Conservation (phyloP, 2,113 vertebrate species). For the Pseudopipra pipra region DNA sequence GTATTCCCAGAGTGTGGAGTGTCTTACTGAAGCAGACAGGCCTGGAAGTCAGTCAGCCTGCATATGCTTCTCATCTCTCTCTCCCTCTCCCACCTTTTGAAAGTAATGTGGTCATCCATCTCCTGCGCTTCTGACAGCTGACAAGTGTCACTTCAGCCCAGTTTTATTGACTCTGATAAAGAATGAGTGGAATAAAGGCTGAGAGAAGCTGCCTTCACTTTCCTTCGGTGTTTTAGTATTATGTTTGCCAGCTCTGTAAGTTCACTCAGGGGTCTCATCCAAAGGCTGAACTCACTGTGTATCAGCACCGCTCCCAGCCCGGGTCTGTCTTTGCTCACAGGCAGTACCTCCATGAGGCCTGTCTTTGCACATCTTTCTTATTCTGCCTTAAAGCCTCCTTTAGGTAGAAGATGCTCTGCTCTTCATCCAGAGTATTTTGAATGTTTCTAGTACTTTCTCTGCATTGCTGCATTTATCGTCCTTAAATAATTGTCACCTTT, state of each 20-base stretch:
- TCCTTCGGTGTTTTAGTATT: not conserved
- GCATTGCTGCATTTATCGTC: not conserved
- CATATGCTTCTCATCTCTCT: not conserved
- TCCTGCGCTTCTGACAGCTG: not conserved
- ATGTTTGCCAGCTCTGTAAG: not conserved
- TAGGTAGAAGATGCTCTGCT: not conserved
- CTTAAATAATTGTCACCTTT: not conserved
- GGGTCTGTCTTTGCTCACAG: not conserved
- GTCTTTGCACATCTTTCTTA: not conserved
- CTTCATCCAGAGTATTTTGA: not conserved
- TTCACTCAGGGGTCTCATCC: not conserved
- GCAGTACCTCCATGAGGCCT: rapidly evolving
- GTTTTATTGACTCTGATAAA: not conserved
- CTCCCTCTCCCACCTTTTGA: not conserved
- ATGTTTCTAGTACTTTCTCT: not conserved
- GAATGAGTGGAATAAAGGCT: not conserved
- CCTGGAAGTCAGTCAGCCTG: not conserved
- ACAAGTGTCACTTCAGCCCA: not conserved
- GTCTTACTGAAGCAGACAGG: not conserved
- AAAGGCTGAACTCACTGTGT: not conserved
- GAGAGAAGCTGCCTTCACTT: not conserved
- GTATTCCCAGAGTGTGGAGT: not conserved
- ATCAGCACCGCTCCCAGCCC: not conserved
- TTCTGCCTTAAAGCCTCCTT: not conserved
- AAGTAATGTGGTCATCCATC: not conserved